Conservation (phyloP, 2,888 invertebrate species). For the Sinhomidia bicolor region DNA sequence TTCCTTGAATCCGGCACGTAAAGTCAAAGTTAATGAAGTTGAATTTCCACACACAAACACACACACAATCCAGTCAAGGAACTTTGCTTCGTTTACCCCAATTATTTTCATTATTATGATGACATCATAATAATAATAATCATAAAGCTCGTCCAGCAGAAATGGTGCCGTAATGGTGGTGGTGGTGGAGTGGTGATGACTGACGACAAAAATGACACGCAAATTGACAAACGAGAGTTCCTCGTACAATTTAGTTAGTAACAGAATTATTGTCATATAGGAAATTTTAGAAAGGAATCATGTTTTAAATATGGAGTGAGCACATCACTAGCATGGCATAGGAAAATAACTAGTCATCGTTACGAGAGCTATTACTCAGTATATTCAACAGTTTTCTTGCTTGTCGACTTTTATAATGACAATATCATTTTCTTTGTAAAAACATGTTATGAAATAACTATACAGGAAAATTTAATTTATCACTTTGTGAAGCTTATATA, state of each 20-base stretch:
- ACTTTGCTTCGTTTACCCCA: constrained; percentile 46
- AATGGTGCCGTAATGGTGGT: constrained; percentile 11
- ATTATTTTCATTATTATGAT: constrained; percentile 36
- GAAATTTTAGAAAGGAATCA: too few relatives aligned
- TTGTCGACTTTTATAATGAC: not conserved
- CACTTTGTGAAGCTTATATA: not conserved
- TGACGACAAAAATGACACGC: constrained; percentile 18
- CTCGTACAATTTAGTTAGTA: not conserved
- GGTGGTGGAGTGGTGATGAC: not conserved
- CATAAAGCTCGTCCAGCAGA: not conserved
- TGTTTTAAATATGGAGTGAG: too few relatives aligned
- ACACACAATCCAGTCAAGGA: constrained; percentile 29
- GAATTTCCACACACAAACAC: too few relatives aligned
- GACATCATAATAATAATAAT: constrained; percentile 25
- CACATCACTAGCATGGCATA: too few relatives aligned
- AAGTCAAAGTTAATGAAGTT: not conserved
- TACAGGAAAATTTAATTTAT: constrained; percentile 19
- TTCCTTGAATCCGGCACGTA: not conserved
- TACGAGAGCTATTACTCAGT: not conserved
- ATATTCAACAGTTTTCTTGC: constrained; percentile 32
- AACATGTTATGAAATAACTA: not conserved
- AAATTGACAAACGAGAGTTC: not conserved
- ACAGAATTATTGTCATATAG: too few relatives aligned
- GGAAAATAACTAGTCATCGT: not conserved
- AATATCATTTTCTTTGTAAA: not conserved